Conservation (phyloP, 2,888 invertebrate genomes). For the Brachynemurus nebulosus region DNA sequence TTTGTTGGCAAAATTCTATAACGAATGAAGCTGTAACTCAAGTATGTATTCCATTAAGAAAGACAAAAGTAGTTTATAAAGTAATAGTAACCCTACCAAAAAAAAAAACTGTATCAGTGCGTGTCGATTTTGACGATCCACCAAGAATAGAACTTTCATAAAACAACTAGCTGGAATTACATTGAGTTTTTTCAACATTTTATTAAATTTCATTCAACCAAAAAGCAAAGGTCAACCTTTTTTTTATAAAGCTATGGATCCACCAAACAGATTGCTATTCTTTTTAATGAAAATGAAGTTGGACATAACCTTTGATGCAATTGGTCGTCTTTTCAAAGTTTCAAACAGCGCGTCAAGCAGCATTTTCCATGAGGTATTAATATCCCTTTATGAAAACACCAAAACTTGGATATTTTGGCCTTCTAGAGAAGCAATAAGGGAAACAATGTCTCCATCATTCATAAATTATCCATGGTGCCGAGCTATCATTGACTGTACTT, state of each 20-base stretch:
- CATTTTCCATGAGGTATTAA: neutral
- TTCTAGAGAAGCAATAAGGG: constrained; percentile 10
- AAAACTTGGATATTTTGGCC: constrained; percentile 6
- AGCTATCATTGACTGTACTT: constrained; percentile 7
- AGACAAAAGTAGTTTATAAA: no score
- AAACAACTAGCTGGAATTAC: no score
- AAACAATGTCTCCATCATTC: constrained; percentile 7
- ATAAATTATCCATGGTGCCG: constrained; percentile 6
- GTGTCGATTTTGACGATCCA: no score
- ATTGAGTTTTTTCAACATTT: no score
- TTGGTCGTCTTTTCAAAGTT: constrained; percentile 1
- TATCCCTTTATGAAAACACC: neutral
- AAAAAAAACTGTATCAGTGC: no score
- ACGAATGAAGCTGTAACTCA: no score
- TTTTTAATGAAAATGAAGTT: constrained; percentile 4
- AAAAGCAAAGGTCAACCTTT: neutral
- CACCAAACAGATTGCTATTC: neutral
- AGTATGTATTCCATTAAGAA: no score
- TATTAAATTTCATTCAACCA: neutral
- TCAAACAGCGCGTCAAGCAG: neutral
- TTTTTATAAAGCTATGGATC: neutral
- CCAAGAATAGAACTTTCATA: no score
- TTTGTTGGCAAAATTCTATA: no score
- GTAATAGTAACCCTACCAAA: no score
- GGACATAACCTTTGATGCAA: constrained; percentile 1